phyloP scores from a whole-genome alignment of 2,888 invertebrate species.

The Heliconius ethilla region DNA sequence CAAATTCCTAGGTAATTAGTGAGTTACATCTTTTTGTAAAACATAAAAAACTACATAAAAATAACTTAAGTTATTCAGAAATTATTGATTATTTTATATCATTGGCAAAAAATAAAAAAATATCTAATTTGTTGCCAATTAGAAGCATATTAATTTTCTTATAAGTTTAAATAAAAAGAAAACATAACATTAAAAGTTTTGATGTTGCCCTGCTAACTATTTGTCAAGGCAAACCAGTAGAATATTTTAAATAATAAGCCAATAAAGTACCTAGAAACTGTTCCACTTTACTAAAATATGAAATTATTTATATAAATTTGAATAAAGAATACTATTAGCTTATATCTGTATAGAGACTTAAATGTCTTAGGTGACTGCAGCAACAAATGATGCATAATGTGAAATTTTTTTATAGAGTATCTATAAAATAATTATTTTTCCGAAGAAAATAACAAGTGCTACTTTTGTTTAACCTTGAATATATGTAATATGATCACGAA shows the following conservation, averaged over 20 bases:
- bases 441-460: neutral
- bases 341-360: neutral
- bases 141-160: neutral
- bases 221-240: slow-evolving; percentile 34
- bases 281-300: slow-evolving; percentile 24
- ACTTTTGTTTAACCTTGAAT: slow-evolving; percentile 15
- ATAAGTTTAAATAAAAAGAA: slow-evolving; percentile 9
- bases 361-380: neutral
- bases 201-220: slow-evolving; percentile 22
- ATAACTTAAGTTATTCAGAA: neutral
- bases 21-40: neutral
- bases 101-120: neutral
- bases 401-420: neutral
- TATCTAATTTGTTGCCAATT: neutral
- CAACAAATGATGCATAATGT: neutral
- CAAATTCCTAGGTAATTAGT: neutral
- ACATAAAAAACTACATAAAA: slow-evolving; percentile 4
- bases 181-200: slow-evolving; percentile 10
- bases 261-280: slow-evolving; percentile 26
- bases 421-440: neutral
- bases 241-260: slow-evolving; percentile 38
- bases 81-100: neutral
- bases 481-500: neutral
- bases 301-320: slow-evolving; percentile 14
- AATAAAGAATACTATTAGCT: slow-evolving; percentile 4